Evolutionary conservation across 2,113 vertebrate species (phyloP).

Genomic region (Colius striatus): DNA sequence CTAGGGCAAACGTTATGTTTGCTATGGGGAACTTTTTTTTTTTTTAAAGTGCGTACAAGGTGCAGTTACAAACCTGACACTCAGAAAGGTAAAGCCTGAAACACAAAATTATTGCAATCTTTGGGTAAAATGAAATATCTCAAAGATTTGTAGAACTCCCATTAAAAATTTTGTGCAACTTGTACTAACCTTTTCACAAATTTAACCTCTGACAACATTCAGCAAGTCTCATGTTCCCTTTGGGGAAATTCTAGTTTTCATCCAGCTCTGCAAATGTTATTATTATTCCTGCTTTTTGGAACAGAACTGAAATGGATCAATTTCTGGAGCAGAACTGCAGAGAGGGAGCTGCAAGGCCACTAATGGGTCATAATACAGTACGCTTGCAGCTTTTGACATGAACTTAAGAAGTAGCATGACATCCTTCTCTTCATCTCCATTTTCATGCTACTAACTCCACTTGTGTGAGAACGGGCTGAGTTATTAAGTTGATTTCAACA

Average conservation of each 20-base stretch:
- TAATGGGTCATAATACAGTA: slow-evolving; percentile 23
- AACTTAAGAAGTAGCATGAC: slow-evolving; percentile 13
- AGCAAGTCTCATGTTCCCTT: neutral
- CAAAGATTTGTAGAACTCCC: neutral
- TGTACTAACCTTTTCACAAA: neutral
- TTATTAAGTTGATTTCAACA: slow-evolving; percentile 4
- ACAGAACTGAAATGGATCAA: slow-evolving; percentile 6
- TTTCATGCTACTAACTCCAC: neutral
- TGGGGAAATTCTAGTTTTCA: slow-evolving; percentile 1
- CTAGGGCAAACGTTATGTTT: slow-evolving; percentile 14
- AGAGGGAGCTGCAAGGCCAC: neutral
- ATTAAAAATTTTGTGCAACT: neutral
- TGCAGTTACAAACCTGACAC: neutral
- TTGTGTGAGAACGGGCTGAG: neutral
- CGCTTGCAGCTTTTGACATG: neutral
- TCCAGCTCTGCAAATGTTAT: neutral
- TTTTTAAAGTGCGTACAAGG: neutral
- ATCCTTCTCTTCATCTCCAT: slow-evolving; percentile 8
- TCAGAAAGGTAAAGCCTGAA: neutral
- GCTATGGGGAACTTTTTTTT: neutral
- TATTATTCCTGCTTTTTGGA: neutral
- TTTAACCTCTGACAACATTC: neutral
- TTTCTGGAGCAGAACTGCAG: slow-evolving; percentile 7
- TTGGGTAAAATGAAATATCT: neutral
- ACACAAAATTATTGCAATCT: neutral